Evolutionary conservation across 2,888 invertebrate species (phyloP), one percentile per base, ranked within the genome.

Genomic region (Bugula neritina): DNA sequence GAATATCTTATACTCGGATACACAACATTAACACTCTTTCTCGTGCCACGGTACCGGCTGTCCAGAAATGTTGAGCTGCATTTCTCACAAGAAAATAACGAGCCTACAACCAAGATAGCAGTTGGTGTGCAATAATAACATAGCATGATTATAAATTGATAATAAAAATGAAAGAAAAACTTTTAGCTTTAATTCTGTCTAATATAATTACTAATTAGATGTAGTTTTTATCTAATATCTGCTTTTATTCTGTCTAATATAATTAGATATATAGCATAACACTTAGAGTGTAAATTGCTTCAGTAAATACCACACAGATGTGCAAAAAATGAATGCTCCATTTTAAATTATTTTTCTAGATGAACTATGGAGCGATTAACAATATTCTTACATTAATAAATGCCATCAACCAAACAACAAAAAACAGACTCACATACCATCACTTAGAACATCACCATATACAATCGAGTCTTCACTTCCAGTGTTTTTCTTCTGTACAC

Each of bases 81-180:
- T 27, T 63, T 63, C 63, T 63, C 63, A 63, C 63, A 63, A 10
- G 31, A 31, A 63, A 63, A 63, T 10, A 63, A 27, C 31, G 63
- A 63, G 10, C 63, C 63, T 63, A n/a, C 5, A 57, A 23, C 13
- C 5, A 25, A 5, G 17, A 23, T 52, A 52, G 10, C 52, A 52
- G 21, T 21, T 13, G 21, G 10, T 52, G 52, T 21, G 21, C 52
- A 52, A 52, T 52, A 23, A 55, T 3, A 23, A 23, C 5, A 23
- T 5, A 25, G 3, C 3, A 17, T 23, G 25, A 25, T 3, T 3
- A 5, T 17, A 55, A 23, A 55, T 17, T 55, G 5, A 55, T 17
- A 55, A 17, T n/a, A 43, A 43, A 43, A 17, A 43, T 43, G 43
- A 17, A n/a, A n/a, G n/a, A n/a, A n/a, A n/a, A n/a, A n/a, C n/a